phyloP scores from a whole-genome alignment of 2,888 invertebrate genomes.

The Epinotia nisella region DNA sequence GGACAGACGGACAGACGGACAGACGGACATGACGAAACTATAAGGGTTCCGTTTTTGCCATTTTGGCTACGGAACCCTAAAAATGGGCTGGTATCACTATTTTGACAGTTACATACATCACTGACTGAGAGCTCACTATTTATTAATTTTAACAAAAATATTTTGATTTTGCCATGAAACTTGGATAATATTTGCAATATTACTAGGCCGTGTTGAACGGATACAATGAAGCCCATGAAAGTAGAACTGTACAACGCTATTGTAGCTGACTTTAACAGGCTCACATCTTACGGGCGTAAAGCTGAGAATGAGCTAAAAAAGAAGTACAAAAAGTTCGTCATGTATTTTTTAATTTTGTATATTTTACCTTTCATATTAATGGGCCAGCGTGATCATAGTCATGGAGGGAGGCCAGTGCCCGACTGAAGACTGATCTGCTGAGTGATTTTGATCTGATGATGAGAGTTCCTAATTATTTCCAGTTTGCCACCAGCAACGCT shows the following conservation, averaged over 20 bases:
- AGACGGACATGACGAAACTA: too few relatives aligned
- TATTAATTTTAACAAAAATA: background rate
- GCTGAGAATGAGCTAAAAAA: conserved; percentile 85
- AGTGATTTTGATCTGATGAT: background rate
- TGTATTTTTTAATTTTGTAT: background rate
- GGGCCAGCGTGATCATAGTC: background rate
- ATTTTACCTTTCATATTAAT: background rate
- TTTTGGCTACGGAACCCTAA: too few relatives aligned
- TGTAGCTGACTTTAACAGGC: conserved; percentile 82
- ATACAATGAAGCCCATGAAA: conserved; percentile 66
- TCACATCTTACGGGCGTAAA: conserved; percentile 84
- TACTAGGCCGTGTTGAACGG: background rate
- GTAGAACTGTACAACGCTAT: conserved; percentile 81
- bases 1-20: too few relatives aligned
- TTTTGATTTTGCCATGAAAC: background rate
- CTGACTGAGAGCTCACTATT: background rate
- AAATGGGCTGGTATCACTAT: conserved; percentile 7
- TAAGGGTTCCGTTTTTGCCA: too few relatives aligned
- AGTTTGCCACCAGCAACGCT: conserved; percentile 86
- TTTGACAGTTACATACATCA: background rate
- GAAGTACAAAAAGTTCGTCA: conserved; percentile 83
- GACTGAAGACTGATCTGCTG: background rate
- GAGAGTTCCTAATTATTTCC: conserved; percentile 45
- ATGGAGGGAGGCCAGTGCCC: background rate
- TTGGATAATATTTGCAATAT: background rate